Conservation (phyloP, 2,888 invertebrate genomes). For the Formica aserva region DNA sequence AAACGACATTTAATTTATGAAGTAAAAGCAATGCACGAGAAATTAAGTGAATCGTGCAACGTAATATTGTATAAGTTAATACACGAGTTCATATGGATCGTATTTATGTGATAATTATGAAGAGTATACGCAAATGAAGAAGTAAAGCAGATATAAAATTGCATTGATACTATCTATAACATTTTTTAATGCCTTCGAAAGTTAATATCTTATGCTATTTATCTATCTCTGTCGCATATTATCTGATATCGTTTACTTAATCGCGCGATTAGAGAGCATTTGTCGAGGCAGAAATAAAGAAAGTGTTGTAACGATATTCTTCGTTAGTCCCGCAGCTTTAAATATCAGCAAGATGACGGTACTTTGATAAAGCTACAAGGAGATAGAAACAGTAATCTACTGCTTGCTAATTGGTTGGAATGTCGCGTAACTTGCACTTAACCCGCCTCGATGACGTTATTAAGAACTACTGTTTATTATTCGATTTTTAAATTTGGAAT, state of each 20-base stretch:
- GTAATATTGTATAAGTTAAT: not conserved
- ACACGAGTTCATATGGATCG: not conserved
- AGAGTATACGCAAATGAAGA: not conserved
- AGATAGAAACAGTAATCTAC: constrained; percentile 19
- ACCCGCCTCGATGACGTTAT: not conserved
- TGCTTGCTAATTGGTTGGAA: constrained; percentile 34
- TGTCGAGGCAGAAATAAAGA: not conserved
- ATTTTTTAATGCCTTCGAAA: not conserved
- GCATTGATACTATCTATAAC: not conserved
- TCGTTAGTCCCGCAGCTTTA: constrained; percentile 5
- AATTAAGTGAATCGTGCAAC: not conserved
- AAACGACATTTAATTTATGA: not conserved
- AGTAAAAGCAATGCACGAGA: not conserved
- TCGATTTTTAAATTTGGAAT: constrained; percentile 55
- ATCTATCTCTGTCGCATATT: not conserved
- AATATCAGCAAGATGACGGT: not conserved
- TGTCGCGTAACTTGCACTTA: constrained; percentile 41
- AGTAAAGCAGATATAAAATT: not conserved
- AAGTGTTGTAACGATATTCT: not conserved
- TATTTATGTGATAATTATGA: not conserved
- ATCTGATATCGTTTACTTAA: constrained; percentile 6
- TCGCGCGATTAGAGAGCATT: not conserved
- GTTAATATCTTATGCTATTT: not conserved
- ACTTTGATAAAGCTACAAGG: not conserved
- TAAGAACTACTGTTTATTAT: not conserved